phyloP scores from a whole-genome alignment of 2,113 vertebrate genomes.

The Notothenia coriiceps region DNA sequence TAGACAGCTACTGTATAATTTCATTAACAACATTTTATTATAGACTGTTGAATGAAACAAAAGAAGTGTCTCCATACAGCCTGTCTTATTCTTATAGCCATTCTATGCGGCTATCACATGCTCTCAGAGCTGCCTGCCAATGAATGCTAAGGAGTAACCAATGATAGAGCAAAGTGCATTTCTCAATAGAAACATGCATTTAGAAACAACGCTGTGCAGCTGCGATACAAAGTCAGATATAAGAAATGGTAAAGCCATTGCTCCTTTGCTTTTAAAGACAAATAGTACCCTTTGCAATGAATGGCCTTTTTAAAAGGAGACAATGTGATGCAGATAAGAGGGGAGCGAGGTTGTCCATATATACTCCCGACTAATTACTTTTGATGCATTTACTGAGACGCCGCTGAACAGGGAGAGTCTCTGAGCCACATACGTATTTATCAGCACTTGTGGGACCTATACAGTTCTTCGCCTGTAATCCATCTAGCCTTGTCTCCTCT shows the following conservation, averaged over 20 bases:
- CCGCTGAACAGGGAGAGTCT: slow-evolving; percentile 70
- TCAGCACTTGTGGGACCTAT: slow-evolving; percentile 78
- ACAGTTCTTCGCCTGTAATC: slow-evolving; percentile 77
- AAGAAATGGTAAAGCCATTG: slow-evolving; percentile 21
- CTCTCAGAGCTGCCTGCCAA: background rate
- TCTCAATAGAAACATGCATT: slow-evolving; percentile 35
- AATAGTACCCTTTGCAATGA: slow-evolving; percentile 57
- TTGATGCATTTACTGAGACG: slow-evolving; percentile 78
- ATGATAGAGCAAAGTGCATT: slow-evolving; percentile 19
- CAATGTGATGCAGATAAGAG: slow-evolving; percentile 75
- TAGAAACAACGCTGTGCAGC: slow-evolving; percentile 12
- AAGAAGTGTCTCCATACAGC: background rate
- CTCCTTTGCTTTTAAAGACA: slow-evolving; percentile 50
- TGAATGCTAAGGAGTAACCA: slow-evolving; percentile 25
- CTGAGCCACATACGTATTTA: slow-evolving; percentile 79
- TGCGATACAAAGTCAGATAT: slow-evolving; percentile 42
- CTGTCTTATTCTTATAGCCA: background rate
- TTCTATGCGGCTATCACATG: background rate
- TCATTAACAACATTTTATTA: slow-evolving; percentile 14
- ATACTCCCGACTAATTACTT: slow-evolving; percentile 80
- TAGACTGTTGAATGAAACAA: slow-evolving; percentile 5
- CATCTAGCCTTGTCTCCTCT: slow-evolving; percentile 78
- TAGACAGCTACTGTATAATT: slow-evolving; percentile 29
- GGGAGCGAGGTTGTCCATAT: slow-evolving; percentile 71
- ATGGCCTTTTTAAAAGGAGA: slow-evolving; percentile 64